Percentiles rank a stretch among this genome's conserved stretches.
Conservation (phyloP, 2,797 vertebrate genomes). For the Bradypus variegatus region DNA sequence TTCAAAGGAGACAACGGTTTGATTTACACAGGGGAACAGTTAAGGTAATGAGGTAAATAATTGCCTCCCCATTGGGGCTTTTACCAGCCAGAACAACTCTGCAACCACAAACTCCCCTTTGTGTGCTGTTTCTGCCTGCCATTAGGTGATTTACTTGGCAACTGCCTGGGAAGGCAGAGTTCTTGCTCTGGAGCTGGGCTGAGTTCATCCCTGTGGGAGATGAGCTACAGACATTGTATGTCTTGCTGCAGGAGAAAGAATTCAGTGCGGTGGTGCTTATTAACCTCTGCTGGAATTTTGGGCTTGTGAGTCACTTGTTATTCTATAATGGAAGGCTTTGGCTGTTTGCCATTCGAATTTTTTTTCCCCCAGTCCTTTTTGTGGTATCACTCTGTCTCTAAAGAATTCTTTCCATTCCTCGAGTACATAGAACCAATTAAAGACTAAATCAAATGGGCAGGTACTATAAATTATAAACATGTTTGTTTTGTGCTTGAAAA, state of each 20-base stretch:
- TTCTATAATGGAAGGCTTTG: constrained; percentile 41
- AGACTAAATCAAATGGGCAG: constrained; percentile 39
- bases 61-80: constrained; percentile 53
- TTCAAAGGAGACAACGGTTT: constrained; percentile 34
- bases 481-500: constrained; percentile 17
- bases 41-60: constrained; percentile 59
- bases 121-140: constrained; percentile 30
- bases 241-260: background rate
- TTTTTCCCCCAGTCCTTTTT: constrained; percentile 28
- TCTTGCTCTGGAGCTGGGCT: background rate
- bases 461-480: constrained; percentile 33
- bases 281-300: constrained; percentile 49
- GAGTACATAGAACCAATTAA: constrained; percentile 31
- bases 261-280: background rate
- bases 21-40: constrained; percentile 43
- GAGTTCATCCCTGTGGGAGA: background rate
- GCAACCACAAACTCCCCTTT: constrained; percentile 37
- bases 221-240: background rate
- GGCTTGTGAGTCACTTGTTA: constrained; percentile 46
- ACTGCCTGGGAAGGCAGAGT: background rate
- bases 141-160: constrained; percentile 17
- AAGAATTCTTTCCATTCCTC: constrained; percentile 45
- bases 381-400: constrained; percentile 23
- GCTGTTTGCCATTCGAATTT: constrained; percentile 25
- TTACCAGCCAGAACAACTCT: constrained; percentile 36